Base-by-base conservation (phyloP, 2,888 invertebrate genomes). In the Muscina levida region DNA sequence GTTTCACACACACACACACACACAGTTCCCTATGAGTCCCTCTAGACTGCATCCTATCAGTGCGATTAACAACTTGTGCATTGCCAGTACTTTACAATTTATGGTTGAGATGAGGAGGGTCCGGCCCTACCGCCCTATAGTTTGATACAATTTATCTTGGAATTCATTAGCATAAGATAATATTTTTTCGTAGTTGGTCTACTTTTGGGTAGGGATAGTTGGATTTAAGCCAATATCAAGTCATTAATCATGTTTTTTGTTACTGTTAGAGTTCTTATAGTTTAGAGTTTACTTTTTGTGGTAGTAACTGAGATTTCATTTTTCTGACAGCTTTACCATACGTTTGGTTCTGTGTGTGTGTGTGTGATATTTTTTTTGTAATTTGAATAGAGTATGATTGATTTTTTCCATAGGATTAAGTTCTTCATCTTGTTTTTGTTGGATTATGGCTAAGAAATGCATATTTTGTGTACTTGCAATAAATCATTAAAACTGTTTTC, bases 281-380 rank as follows among this genome's bases (percentile, higher is more conserved):
- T 46, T 46, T 51, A 8, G 22, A 22, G 19, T 31, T 17, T 51
- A 62, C 6, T 57, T 46, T 62, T 57, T 17, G 22, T 73, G 72
- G 56, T 44, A 66, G 42, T 66, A 80, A 80, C 65, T 76, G 72
- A 80, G 76, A 68, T 76, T 73, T 72, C 42, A 77, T 80, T 76
- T 70, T 76, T 76, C 68, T 76, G 76, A 80, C 80, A 79, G 79
- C n/a, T 71, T 72, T 71, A 57, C 42, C 53, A 62, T 68, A 67
- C 48, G 48, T 10, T 8, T 37, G 15, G 15, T 59, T 26, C 17
- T 59, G 15, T 53, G 2, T 15, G n/a, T 15, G 17, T 62, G 70
- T 13, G 68, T 53, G 72, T n/a, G n/a, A n/a, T n/a, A n/a, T n/a
- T n/a, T n/a, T n/a, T n/a, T n/a, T n/a, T n/a, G n/a, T 73, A 73